These are phyloP conservation scores for Crypturellus tataupa DNA, from an alignment of 2,797 vertebrate species.

Conservation along the genomic window DNA sequence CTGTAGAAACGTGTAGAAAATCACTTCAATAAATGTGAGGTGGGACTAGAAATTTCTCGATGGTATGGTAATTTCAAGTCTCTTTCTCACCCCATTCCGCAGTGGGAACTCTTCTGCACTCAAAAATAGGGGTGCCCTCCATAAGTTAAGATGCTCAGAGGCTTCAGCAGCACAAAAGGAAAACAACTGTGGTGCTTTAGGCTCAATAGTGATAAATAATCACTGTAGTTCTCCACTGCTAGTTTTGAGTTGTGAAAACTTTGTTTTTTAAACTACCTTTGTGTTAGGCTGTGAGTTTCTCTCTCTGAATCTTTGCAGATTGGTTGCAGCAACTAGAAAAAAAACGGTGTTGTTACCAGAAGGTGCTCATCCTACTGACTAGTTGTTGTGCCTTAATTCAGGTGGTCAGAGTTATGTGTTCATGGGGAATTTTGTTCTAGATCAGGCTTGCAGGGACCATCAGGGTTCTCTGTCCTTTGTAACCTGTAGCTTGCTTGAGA, in stretches of 20 bases:
- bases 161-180: background rate
- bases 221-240: background rate
- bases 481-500: background rate
- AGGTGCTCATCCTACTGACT: background rate
- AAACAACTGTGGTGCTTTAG: background rate
- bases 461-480: background rate
- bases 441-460: background rate
- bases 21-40: background rate
- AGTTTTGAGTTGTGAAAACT: background rate
- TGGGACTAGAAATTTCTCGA: background rate
- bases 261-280: background rate
- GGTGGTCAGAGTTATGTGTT: background rate
- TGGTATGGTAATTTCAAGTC: background rate
- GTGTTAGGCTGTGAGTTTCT: background rate
- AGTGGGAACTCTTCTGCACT: background rate
- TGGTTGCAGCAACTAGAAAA: background rate
- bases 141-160: background rate
- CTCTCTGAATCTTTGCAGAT: background rate
- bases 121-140: background rate
- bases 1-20: background rate
- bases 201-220: background rate
- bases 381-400: background rate
- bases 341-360: background rate
- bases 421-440: background rate
- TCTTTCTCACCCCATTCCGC: background rate